These are phyloP conservation scores for Nibea albiflora DNA, from an alignment of 2,113 vertebrate species.

Conservation along the genomic window DNA sequence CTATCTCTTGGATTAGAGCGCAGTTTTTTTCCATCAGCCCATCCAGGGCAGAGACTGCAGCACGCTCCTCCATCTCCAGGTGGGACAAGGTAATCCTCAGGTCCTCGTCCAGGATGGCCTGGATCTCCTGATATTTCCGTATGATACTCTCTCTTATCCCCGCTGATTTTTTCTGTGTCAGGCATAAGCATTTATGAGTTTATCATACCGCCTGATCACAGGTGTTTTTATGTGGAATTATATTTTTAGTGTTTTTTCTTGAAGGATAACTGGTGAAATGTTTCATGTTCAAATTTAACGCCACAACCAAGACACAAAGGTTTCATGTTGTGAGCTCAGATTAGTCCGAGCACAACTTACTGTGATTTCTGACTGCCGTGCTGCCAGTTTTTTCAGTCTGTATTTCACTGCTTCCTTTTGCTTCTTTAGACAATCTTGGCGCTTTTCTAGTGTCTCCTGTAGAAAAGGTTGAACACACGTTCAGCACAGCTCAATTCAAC, in stretches of 20 bases:
- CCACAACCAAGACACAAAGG: background rate
- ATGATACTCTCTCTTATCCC: slow-evolving; percentile 76
- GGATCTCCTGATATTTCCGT: slow-evolving; percentile 82
- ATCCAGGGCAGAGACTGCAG: slow-evolving; percentile 74
- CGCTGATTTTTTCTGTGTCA: slow-evolving; percentile 76
- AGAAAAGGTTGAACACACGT: slow-evolving; percentile 52
- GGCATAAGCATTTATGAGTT: slow-evolving; percentile 45
- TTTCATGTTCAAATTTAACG: background rate
- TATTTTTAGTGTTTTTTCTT: background rate
- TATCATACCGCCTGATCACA: background rate
- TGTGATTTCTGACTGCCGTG: slow-evolving; percentile 78
- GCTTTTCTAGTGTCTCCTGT: slow-evolving; percentile 76
- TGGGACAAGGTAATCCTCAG: slow-evolving; percentile 79
- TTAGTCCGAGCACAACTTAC: slow-evolving; percentile 69
- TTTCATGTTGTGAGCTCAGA: background rate
- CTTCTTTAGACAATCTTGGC: slow-evolving; percentile 73
- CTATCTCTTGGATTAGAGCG: slow-evolving; percentile 79
- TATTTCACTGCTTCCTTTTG: slow-evolving; percentile 80
- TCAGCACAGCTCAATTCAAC: slow-evolving; percentile 12
- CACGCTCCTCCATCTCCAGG: slow-evolving; percentile 82
- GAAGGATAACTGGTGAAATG: background rate
- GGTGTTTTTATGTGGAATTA: background rate
- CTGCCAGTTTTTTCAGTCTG: slow-evolving; percentile 80
- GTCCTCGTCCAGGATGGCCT: slow-evolving; percentile 80
- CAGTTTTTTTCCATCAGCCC: slow-evolving; percentile 81